Percentiles rank a stretch among this genome's conserved stretches.
Conservation (phyloP, 37 sponge, comb jelly and placozoan genomes). For the Theonella swinhoei region DNA sequence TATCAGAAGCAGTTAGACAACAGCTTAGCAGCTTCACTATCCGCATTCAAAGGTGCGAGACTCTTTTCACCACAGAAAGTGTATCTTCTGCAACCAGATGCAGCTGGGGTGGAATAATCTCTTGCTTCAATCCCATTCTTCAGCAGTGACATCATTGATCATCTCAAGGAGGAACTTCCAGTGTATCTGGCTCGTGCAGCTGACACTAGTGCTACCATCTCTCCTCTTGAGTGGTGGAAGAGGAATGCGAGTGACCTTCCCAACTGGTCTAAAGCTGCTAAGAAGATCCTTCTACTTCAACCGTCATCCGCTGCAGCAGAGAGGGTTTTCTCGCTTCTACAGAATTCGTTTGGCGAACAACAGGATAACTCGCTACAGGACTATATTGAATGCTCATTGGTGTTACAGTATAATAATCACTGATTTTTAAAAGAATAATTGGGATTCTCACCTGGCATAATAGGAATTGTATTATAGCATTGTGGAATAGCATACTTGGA, state of each 20-base stretch:
- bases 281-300: neutral
- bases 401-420: neutral
- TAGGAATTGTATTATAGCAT: neutral
- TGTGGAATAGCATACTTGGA: neutral
- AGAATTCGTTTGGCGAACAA: neutral
- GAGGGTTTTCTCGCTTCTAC: neutral
- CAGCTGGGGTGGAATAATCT: constrained; percentile 1
- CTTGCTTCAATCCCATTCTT: constrained; percentile 29
- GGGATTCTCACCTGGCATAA: neutral
- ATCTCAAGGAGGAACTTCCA: constrained; percentile 21
- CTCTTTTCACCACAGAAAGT: constrained; percentile 37
- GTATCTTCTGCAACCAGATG: constrained; percentile 19
- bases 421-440: neutral
- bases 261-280: constrained; percentile 27
- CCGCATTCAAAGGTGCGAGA: constrained; percentile 24
- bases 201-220: constrained; percentile 5
- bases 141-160: neutral
- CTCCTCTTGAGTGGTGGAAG: constrained; percentile 42
- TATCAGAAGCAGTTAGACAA: constrained; percentile 20
- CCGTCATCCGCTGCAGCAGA: neutral
- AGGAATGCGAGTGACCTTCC: constrained; percentile 19
- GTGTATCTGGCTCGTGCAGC: constrained; percentile 17
- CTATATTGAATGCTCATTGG: neutral
- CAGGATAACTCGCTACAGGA: neutral
- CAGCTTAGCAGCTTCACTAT: constrained; percentile 8